Conservation (phyloP, 2,113 vertebrate genomes). For the Burhinus oedicnemus region DNA sequence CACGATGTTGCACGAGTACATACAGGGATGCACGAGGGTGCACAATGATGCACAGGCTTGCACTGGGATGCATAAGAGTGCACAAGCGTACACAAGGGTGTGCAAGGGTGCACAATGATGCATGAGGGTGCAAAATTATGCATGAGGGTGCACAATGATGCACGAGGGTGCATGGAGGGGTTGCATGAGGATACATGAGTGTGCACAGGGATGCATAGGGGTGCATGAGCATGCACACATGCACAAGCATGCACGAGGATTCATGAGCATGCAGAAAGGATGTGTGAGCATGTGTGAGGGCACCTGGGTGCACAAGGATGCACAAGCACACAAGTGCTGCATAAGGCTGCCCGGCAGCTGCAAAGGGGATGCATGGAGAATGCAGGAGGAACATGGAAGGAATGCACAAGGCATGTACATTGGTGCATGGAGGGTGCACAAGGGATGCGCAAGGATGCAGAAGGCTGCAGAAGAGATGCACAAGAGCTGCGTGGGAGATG, state of each 20-base stretch:
- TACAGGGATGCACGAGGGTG: too few species aligned
- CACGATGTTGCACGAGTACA: too few species aligned
- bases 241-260: background rate
- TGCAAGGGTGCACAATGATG: too few species aligned
- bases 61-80: too few species aligned
- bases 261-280: background rate
- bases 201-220: background rate
- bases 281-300: too few species aligned
- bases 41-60: background rate
- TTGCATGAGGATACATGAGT: background rate
- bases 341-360: background rate
- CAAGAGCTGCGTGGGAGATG: background rate
- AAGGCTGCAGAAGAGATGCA: background rate
- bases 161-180: too few species aligned
- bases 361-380: background rate
- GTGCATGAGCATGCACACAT: background rate
- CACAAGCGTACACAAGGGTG: too few species aligned
- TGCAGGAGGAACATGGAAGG: background rate
- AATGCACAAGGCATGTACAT: background rate
- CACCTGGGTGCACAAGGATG: too few species aligned
- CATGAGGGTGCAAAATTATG: too few species aligned
- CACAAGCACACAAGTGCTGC: background rate
- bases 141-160: too few species aligned
- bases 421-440: fast-evolving
- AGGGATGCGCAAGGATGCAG: too few species aligned